Evolutionary conservation across 2,888 invertebrate genomes (phyloP).

Genomic region (Tetramorium bicarinatum): DNA sequence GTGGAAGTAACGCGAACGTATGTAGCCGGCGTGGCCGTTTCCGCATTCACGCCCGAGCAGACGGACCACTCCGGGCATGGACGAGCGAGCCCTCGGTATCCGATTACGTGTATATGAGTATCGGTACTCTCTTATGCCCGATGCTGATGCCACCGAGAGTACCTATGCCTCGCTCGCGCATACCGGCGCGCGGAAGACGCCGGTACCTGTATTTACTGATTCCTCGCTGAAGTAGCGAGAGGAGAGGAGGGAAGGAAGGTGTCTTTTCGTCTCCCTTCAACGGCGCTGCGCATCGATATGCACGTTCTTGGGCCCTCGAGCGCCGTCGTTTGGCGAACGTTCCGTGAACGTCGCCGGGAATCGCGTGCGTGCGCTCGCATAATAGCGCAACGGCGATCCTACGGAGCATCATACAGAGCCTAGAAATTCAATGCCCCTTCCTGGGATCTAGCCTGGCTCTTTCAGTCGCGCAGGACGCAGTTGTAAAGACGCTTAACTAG

Average conservation of each 20-base stretch:
- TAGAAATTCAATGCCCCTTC: conserved; percentile 50
- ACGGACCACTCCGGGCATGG: conserved; percentile 62
- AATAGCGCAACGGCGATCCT: conserved; percentile 47
- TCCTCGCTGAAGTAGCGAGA: conserved; percentile 37
- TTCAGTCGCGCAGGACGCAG: conserved; percentile 39
- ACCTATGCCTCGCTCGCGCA: conserved; percentile 19
- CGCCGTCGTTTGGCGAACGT: conserved; percentile 42
- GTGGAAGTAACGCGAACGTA: conserved; percentile 58
- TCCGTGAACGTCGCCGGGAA: conserved; percentile 47
- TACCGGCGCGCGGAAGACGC: conserved; percentile 50
- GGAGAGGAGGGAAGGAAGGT: neutral
- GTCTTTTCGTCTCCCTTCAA: conserved; percentile 22
- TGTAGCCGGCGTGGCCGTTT: conserved; percentile 68
- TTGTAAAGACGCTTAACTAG: conserved; percentile 47
- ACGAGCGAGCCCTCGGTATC: conserved; percentile 65
- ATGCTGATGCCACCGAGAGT: conserved; percentile 46
- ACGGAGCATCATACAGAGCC: conserved; percentile 7
- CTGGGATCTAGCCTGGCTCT: conserved; percentile 12
- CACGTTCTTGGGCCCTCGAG: conserved; percentile 44
- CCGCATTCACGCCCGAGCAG: conserved; percentile 77
- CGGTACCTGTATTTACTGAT: conserved; percentile 47
- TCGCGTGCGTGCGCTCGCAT: conserved; percentile 54
- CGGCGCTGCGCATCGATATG: conserved; percentile 28
- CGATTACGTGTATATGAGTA: conserved; percentile 59
- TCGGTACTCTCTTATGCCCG: conserved; percentile 47